Conservation (phyloP, 2,113 vertebrate species). For the Calcarius ornatus region DNA sequence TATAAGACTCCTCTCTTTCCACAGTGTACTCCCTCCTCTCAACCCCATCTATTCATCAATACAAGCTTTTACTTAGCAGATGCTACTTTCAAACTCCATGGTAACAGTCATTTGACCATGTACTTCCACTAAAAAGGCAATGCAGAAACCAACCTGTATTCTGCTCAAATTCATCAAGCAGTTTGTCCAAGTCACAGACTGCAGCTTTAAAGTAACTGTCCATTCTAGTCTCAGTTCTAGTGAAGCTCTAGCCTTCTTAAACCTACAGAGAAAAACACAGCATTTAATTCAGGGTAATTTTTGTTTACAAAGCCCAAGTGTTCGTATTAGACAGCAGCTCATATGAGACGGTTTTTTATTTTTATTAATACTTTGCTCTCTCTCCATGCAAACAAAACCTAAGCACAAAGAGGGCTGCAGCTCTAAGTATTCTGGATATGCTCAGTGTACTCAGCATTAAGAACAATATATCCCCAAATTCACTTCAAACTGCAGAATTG, state of each 20-base stretch:
- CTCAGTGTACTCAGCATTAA: neutral
- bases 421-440: too few relatives aligned
- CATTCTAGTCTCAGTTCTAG: slow-evolving; percentile 77
- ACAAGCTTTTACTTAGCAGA: neutral
- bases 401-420: neutral
- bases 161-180: slow-evolving; percentile 96
- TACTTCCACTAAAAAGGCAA: neutral
- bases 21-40: neutral
- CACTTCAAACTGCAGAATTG: neutral
- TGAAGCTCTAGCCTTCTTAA: slow-evolving; percentile 28
- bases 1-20: neutral
- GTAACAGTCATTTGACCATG: neutral
- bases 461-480: neutral
- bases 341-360: neutral
- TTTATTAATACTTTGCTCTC: neutral
- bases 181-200: slow-evolving; percentile 93
- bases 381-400: neutral
- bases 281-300: neutral
- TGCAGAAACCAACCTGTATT: slow-evolving; percentile 81
- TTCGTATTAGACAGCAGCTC: neutral
- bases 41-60: neutral
- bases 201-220: slow-evolving; percentile 97
- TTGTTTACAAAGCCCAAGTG: neutral
- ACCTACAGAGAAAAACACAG: slow-evolving; percentile 49
- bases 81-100: neutral